Conservation (phyloP, 1,140 invertebrate species). For the Zaprionus ornatus region DNA sequence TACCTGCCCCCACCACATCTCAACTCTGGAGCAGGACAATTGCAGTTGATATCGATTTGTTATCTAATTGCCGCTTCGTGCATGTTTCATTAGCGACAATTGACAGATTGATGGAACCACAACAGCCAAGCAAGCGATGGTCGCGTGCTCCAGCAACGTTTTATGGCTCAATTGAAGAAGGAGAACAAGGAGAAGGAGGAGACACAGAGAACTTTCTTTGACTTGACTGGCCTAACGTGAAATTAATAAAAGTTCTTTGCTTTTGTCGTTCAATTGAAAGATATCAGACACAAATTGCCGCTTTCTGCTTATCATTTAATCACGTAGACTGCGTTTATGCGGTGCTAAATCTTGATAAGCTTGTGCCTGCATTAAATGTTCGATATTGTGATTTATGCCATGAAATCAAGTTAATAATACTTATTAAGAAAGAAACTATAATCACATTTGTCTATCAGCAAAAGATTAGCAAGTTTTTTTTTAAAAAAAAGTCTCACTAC, state of each 20-base stretch:
- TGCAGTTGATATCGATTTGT: slow-evolving; percentile 57
- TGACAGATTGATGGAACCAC: slow-evolving; percentile 24
- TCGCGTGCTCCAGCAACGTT: slow-evolving; percentile 2
- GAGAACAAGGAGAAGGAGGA: background rate
- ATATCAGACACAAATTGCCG: background rate
- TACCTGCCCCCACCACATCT: slow-evolving; percentile 14
- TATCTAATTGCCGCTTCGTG: slow-evolving; percentile 35
- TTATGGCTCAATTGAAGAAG: background rate
- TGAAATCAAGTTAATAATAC: no score
- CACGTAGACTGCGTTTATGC: background rate
- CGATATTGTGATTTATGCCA: background rate
- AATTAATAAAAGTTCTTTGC: background rate
- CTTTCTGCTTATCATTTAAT: background rate
- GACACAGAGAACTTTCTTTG: background rate
- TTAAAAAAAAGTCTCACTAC: no score
- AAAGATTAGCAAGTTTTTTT: no score
- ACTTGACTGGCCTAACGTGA: background rate
- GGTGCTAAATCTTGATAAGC: background rate
- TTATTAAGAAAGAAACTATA: no score
- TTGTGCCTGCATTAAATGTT: background rate
- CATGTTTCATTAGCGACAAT: slow-evolving; percentile 40
- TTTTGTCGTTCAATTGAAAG: background rate
- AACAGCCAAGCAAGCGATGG: background rate
- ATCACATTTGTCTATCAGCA: no score
- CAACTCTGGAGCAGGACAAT: background rate